Evolutionary conservation across 2,113 vertebrate genomes (phyloP).

Genomic region (Baryphthengus martii): DNA sequence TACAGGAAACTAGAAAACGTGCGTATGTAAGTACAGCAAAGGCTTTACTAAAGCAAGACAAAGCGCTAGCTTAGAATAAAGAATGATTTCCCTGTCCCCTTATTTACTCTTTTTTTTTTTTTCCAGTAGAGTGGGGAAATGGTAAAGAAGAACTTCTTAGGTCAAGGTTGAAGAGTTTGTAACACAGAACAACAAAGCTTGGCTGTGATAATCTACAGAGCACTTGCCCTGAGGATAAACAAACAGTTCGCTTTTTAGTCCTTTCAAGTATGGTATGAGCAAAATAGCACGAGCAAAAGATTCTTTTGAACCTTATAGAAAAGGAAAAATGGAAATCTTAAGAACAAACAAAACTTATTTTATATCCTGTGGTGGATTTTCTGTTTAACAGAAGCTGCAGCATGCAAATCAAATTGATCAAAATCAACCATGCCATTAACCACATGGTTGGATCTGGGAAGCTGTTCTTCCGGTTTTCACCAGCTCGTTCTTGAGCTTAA

Average conservation of each 20-base stretch:
- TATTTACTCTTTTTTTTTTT: background rate
- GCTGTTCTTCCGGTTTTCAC: background rate
- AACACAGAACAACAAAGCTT: conserved; percentile 34
- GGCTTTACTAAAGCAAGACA: background rate
- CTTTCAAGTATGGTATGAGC: conserved; percentile 28
- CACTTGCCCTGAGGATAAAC: conserved; percentile 63
- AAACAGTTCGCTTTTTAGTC: conserved; percentile 48
- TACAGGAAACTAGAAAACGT: background rate
- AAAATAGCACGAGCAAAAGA: background rate
- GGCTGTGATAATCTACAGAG: conserved; percentile 55
- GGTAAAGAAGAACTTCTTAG: background rate
- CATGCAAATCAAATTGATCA: background rate
- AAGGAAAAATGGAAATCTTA: background rate
- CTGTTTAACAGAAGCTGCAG: background rate
- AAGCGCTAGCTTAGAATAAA: background rate
- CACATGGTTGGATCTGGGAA: background rate
- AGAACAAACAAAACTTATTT: background rate
- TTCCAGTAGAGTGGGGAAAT: background rate
- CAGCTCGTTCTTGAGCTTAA: background rate
- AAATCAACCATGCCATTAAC: background rate
- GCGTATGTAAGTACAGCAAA: background rate
- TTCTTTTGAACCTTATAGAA: conserved; percentile 42
- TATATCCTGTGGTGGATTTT: background rate
- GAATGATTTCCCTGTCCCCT: background rate
- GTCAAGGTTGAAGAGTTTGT: conserved; percentile 51